Conservation (phyloP, 2,797 vertebrate species). For the Neosilurus hyrtlii region DNA sequence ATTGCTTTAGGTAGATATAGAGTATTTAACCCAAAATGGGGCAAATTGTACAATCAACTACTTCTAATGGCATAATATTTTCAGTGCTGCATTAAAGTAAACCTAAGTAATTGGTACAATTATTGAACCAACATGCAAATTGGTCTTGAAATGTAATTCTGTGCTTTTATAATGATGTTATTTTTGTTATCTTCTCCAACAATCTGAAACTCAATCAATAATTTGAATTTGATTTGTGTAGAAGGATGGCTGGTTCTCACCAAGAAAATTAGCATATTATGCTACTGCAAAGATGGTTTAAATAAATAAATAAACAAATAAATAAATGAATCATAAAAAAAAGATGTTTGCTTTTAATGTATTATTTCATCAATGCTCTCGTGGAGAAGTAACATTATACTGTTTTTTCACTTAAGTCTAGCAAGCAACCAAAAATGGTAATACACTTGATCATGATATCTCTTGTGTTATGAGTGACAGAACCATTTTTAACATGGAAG, state of each 20-base stretch:
- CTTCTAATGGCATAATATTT: neutral
- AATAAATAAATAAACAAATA: neutral
- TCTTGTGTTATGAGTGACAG: neutral
- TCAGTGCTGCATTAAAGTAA: neutral
- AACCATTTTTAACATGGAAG: neutral
- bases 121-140: constrained; percentile 63
- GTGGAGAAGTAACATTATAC: neutral
- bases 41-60: neutral
- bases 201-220: constrained; percentile 28
- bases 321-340: neutral
- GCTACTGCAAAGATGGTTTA: neutral
- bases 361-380: neutral
- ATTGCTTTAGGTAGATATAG: constrained; percentile 13
- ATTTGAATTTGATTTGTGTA: neutral
- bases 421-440: neutral
- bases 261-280: neutral
- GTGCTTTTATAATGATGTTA: constrained; percentile 64
- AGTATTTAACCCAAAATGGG: neutral
- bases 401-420: constrained; percentile 6
- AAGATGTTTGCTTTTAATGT: no score
- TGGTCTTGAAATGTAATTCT: constrained; percentile 59
- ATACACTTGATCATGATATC: neutral
- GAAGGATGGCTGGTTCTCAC: neutral
- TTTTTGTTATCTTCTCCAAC: constrained; percentile 48
- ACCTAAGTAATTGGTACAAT: constrained; percentile 58